phyloP scores from a whole-genome alignment of 2,888 invertebrate genomes.

The Strigamia transsilvanica region DNA sequence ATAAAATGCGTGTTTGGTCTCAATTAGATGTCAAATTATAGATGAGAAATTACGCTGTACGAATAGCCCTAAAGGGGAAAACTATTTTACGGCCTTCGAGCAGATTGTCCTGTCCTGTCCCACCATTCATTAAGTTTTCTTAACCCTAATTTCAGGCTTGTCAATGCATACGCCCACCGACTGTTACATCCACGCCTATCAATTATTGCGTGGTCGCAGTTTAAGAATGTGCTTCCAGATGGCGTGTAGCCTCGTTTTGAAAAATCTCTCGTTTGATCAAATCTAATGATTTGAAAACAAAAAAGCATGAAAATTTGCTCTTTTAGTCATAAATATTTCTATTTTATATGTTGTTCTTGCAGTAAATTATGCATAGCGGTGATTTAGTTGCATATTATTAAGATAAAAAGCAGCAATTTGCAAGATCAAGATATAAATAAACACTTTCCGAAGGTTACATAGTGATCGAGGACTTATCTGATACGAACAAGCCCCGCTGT shows the following conservation, averaged over 20 bases:
- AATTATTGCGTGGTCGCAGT: slow-evolving; percentile 21
- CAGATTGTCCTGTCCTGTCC: not conserved
- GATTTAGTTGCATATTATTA: too few species aligned
- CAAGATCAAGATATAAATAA: too few species aligned
- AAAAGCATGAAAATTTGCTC: too few species aligned
- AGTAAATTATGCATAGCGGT: too few species aligned
- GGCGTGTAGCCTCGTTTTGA: not conserved
- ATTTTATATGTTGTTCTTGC: too few species aligned
- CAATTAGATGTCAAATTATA: not conserved
- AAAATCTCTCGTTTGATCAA: too few species aligned
- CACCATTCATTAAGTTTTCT: slow-evolving; percentile 37
- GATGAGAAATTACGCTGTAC: not conserved
- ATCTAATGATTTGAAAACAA: too few species aligned
- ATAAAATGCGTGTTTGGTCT: not conserved
- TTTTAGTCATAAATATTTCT: too few species aligned
- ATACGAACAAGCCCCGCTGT: not conserved
- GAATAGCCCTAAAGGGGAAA: not conserved
- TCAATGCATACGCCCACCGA: slow-evolving; percentile 21
- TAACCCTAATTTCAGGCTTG: slow-evolving; percentile 34
- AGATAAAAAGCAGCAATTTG: too few species aligned
- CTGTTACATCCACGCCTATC: slow-evolving; percentile 40
- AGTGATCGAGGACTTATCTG: too few species aligned
- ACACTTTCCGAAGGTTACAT: too few species aligned
- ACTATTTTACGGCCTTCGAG: not conserved
- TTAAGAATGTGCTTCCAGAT: slow-evolving; percentile 19